Percentiles rank a stretch among this genome's conserved stretches.
Evolutionary conservation across 1,140 invertebrate genomes (phyloP).

Genomic region (Nasonia longicornis): DNA sequence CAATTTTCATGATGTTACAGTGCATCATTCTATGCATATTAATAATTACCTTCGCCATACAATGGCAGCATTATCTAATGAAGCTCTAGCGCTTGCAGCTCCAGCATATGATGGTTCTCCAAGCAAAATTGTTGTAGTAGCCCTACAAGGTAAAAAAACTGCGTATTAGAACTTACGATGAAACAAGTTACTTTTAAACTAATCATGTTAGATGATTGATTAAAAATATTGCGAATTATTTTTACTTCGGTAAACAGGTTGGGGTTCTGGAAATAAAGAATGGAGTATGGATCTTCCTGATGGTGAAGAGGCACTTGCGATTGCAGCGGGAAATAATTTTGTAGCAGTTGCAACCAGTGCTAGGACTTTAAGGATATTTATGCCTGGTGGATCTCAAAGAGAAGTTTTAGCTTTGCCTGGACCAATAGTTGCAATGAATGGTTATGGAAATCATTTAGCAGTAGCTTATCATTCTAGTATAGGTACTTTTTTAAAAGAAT

Average conservation of each 20-base stretch:
- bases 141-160: slow-evolving; percentile 58
- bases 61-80: slow-evolving; percentile 85
- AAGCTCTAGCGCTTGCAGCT: slow-evolving; percentile 85
- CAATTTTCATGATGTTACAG: slow-evolving; percentile 92
- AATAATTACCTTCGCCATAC: slow-evolving; percentile 84
- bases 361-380: slow-evolving; percentile 84
- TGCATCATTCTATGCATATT: slow-evolving; percentile 91
- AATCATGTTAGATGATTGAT: slow-evolving; percentile 41
- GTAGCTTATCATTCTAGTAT: slow-evolving; percentile 81
- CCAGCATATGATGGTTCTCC: slow-evolving; percentile 70
- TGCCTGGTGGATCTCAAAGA: slow-evolving; percentile 86
- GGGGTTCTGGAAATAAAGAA: slow-evolving; percentile 86
- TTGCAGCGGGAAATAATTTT: slow-evolving; percentile 80
- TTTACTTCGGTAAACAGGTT: slow-evolving; percentile 51
- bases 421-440: slow-evolving; percentile 77
- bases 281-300: slow-evolving; percentile 84
- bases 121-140: slow-evolving; percentile 68
- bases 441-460: slow-evolving; percentile 78
- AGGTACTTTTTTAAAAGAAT: slow-evolving; percentile 61
- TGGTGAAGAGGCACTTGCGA: slow-evolving; percentile 80
- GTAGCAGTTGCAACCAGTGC: slow-evolving; percentile 83
- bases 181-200: slow-evolving; percentile 5
- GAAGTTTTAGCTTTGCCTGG: slow-evolving; percentile 82
- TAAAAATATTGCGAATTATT: slow-evolving; percentile 25
- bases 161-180: not conserved